phyloP scores from a whole-genome alignment of 2,797 vertebrate species.

The Microctenopoma lineatum region DNA sequence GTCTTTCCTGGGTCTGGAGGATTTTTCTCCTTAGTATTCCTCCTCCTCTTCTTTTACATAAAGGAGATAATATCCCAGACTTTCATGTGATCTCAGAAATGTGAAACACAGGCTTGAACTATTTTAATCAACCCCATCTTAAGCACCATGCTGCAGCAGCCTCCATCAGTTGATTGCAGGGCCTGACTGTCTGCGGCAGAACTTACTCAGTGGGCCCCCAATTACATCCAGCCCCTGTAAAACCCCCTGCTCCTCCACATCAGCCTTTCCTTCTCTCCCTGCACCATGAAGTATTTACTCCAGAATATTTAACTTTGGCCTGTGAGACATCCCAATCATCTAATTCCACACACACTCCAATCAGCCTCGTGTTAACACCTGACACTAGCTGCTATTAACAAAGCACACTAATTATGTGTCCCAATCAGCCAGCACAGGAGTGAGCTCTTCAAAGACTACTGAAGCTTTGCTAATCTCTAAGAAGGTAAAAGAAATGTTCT shows the following conservation, averaged over 20 bases:
- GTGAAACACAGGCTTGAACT: background rate
- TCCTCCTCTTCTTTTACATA: background rate
- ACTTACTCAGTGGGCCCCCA: background rate
- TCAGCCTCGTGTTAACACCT: slow-evolving; percentile 60
- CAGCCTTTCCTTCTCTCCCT: background rate
- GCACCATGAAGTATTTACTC: background rate
- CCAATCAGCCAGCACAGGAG: slow-evolving; percentile 5
- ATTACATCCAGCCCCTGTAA: background rate
- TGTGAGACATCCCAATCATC: slow-evolving; percentile 1
- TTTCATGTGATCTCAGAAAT: background rate
- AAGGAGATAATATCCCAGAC: background rate
- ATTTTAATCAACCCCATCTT: slow-evolving; percentile 4
- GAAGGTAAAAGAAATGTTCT: background rate
- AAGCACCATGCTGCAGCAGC: background rate
- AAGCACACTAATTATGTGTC: slow-evolving; percentile 64
- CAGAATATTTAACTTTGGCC: background rate
- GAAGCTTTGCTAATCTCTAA: background rate
- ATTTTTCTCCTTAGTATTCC: background rate
- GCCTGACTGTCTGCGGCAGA: background rate
- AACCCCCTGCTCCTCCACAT: background rate
- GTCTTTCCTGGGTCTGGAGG: background rate
- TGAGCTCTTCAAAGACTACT: background rate
- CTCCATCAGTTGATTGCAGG: slow-evolving; percentile 3
- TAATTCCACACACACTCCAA: background rate
- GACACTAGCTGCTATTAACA: slow-evolving; percentile 73